Evolutionary conservation across 2,888 invertebrate species (phyloP).

Genomic region (Melieria crassipennis): DNA sequence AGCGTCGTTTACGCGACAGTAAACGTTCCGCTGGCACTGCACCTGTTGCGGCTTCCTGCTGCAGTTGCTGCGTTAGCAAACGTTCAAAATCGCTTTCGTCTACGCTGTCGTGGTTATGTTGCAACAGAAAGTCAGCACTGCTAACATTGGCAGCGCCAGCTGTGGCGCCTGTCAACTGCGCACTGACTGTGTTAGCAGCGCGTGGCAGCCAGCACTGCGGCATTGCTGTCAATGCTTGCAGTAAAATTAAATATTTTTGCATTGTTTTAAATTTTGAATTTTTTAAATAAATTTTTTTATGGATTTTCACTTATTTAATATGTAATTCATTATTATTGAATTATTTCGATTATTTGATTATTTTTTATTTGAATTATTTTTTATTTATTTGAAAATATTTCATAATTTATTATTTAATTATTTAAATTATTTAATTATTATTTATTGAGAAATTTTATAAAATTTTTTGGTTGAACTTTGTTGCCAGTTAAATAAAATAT

Average conservation of each 20-base stretch:
- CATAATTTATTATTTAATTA: no score
- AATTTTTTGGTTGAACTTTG: no score
- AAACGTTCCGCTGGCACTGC: constrained; percentile 42
- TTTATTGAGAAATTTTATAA: no score
- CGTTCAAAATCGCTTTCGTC: background rate
- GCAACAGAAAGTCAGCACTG: background rate
- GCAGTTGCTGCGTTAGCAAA: constrained; percentile 3
- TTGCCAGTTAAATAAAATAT: no score
- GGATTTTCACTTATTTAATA: constrained; percentile 10
- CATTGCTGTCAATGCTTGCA: constrained; percentile 27
- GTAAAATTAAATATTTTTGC: constrained; percentile 27
- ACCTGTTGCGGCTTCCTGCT: constrained; percentile 4
- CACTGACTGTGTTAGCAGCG: background rate
- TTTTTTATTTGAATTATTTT: constrained; percentile 1
- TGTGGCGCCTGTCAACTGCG: background rate
- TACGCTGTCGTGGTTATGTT: constrained; percentile 10
- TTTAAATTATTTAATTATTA: no score
- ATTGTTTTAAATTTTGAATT: background rate
- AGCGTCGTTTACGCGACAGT: constrained; percentile 66
- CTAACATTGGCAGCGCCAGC: constrained; percentile 23
- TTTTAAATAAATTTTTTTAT: constrained; percentile 8
- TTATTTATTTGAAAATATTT: no score
- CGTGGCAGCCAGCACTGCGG: constrained; percentile 16
- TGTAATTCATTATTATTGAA: background rate
- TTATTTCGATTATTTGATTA: background rate